These are phyloP conservation scores for Napeogenes sylphis DNA, from an alignment of 2,888 invertebrate genomes.

Conservation along the genomic window DNA sequence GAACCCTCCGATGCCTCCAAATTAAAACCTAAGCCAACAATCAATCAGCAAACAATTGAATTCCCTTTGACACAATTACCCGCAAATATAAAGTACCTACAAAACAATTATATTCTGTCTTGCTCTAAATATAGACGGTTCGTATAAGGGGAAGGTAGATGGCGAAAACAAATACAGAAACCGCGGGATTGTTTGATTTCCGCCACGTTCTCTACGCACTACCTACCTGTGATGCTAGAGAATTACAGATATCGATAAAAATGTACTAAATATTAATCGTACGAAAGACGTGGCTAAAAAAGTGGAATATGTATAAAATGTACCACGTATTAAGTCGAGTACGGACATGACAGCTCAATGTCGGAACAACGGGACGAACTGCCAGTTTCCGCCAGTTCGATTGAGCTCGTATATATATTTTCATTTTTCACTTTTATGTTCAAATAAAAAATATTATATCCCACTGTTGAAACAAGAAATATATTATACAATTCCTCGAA, in stretches of 20 bases:
- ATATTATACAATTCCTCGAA: no score
- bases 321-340: no score
- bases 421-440: no score
- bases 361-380: no score
- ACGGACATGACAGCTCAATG: no score
- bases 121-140: not conserved
- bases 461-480: no score
- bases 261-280: no score
- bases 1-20: slow-evolving; percentile 10
- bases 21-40: slow-evolving; percentile 25
- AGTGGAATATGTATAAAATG: no score
- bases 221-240: slow-evolving; percentile 51
- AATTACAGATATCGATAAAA: slow-evolving; percentile 16
- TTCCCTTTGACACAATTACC: slow-evolving; percentile 11
- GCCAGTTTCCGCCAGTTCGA: no score
- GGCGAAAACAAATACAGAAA: slow-evolving; percentile 35
- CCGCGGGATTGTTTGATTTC: slow-evolving; percentile 59
- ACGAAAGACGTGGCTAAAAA: no score
- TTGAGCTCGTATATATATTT: no score
- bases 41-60: slow-evolving; percentile 23
- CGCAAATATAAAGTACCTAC: not conserved
- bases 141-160: slow-evolving; percentile 21
- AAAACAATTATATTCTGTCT: slow-evolving; percentile 14
- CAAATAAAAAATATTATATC: no score
- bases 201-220: slow-evolving; percentile 43